Evolutionary conservation across 2,888 invertebrate species (phyloP).

Genomic region (Leucophenga montana): DNA sequence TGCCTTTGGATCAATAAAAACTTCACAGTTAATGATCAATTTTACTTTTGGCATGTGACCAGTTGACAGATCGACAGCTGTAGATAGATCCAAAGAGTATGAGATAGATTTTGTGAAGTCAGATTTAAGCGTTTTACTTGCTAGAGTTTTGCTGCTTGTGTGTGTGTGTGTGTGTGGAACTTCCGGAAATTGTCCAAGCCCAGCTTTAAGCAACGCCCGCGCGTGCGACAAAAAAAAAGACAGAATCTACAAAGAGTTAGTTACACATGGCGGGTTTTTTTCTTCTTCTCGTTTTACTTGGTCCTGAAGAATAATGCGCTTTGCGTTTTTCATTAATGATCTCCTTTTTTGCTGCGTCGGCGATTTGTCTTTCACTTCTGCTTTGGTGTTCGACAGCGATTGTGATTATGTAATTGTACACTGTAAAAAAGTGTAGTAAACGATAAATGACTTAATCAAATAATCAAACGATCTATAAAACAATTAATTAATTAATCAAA

Average conservation of each 20-base stretch:
- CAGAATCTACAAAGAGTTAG: too few relatives aligned
- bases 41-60: constrained; percentile 54
- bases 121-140: background rate
- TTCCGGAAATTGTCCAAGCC: constrained; percentile 1
- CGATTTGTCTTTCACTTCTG: background rate
- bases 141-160: background rate
- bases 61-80: constrained; percentile 28
- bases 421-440: too few relatives aligned
- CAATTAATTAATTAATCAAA: too few relatives aligned
- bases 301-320: background rate
- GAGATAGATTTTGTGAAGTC: background rate
- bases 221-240: too few relatives aligned
- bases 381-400: constrained; percentile 1
- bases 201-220: too few relatives aligned
- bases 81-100: constrained; percentile 21
- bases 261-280: background rate
- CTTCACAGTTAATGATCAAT: constrained; percentile 60
- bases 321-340: background rate
- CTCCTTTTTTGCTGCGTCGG: background rate
- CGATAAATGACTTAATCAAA: too few relatives aligned
- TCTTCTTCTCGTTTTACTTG: too few relatives aligned
- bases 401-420: too few relatives aligned
- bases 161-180: background rate
- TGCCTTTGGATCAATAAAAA: constrained; percentile 51
- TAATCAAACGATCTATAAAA: too few relatives aligned